Percentiles rank a stretch among this genome's conserved stretches.
phyloP scores from a whole-genome alignment of 2,113 vertebrate species.

The Oncorhynchus gorbuscha region DNA sequence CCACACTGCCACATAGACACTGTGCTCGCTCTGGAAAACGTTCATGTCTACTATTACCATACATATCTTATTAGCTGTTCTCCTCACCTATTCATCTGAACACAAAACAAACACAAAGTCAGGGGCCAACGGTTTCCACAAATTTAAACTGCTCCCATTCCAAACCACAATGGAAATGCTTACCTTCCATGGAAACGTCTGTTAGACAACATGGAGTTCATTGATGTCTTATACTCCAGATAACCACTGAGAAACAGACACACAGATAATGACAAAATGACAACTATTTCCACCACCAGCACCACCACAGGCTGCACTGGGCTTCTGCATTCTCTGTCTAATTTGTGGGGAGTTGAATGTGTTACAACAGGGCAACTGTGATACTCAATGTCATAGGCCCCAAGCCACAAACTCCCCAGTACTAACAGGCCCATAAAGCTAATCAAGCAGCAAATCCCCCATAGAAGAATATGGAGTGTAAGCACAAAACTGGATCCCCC shows the following conservation, averaged over 20 bases:
- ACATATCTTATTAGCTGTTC: constrained; percentile 42
- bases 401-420: constrained; percentile 36
- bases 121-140: constrained; percentile 55
- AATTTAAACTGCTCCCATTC: constrained; percentile 48
- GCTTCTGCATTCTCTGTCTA: constrained; percentile 11
- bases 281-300: constrained; percentile 32
- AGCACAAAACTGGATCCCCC: constrained; percentile 52
- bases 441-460: constrained; percentile 58
- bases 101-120: constrained; percentile 61
- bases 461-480: constrained; percentile 39
- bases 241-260: constrained; percentile 73
- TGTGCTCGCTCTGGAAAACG: constrained; percentile 49
- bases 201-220: constrained; percentile 94
- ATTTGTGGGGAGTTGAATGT: constrained; percentile 41
- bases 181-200: constrained; percentile 93
- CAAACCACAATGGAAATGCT: constrained; percentile 69
- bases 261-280: constrained; percentile 55
- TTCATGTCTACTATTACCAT: constrained; percentile 33
- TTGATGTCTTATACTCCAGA: constrained; percentile 91
- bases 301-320: constrained; percentile 26
- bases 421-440: constrained; percentile 29
- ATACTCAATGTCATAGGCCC: constrained; percentile 32
- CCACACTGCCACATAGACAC: constrained; percentile 50
- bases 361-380: constrained; percentile 38
- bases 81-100: constrained; percentile 62